Evolutionary conservation across 1,140 invertebrate genomes (phyloP), one percentile per base, ranked within the genome.

Genomic region (Drosophila nigromelanica): DNA sequence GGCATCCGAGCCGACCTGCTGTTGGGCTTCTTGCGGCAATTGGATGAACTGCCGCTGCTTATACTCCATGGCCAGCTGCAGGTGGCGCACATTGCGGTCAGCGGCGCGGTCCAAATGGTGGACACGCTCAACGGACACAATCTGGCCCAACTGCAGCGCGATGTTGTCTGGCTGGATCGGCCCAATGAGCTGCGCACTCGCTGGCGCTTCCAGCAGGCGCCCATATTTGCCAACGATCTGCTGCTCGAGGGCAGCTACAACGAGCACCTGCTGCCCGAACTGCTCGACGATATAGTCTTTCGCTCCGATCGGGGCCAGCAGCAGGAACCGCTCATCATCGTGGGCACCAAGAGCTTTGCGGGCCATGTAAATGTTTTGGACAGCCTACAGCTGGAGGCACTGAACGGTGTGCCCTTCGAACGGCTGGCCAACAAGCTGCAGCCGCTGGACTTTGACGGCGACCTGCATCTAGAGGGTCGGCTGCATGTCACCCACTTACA

Each of bases 31-130:
- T 47, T 91, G 12, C 47, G 77, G 12, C 72, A 90, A 24, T 48
- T 91, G 48, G 85, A 91, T 48, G 85, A 83, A 3, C 24, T 91
- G 30, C 90, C 90, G 7, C 59, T 80, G 21, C 83, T 91, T 21
- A 83, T 91, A 10, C 73, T 91, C 1, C 64, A 89, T 52, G 90
- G 90, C 3, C 78, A 86, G 30, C 58, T 91, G n/a, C 71, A 87
- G 37, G 85, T 91, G 11, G 73, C 83, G 6, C 73, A 63, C 5
- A 86, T 91, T 11, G 55, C 42, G 0, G 72, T 91, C 5, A 80
- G 64, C 7, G 90, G 89, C 1, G 72, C 71, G 14, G 77, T 91
- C 1, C 59, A 76, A 5, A 59, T 78, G 8, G 8, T 59, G 2
- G 52, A 56, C 4, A 40, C 43, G 2, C 52, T 91, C 2, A 91